These are phyloP conservation scores for Beris morrisii DNA, from an alignment of 2,888 invertebrate genomes.

Conservation along the genomic window DNA sequence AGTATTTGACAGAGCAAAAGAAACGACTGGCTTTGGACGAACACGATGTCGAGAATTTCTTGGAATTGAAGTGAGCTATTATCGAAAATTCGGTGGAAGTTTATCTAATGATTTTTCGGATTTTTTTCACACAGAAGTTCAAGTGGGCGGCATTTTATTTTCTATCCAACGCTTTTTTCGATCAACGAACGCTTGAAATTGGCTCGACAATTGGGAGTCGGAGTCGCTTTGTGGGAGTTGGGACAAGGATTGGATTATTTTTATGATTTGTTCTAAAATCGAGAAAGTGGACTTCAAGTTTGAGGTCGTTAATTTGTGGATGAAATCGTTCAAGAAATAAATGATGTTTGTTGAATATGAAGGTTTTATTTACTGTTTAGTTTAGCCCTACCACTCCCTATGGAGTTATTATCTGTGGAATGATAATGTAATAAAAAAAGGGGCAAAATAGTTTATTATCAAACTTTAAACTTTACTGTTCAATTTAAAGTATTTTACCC, in stretches of 20 bases:
- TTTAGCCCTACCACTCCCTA: no score
- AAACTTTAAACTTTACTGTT: no score
- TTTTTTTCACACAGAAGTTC: conserved; percentile 60
- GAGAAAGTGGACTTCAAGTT: conserved; percentile 39
- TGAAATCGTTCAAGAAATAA: no score
- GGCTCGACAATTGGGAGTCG: conserved; percentile 77
- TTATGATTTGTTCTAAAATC: conserved; percentile 76
- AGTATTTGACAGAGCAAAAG: conserved; percentile 72
- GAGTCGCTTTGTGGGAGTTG: conserved; percentile 93
- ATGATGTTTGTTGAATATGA: no score
- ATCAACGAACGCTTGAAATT: conserved; percentile 78
- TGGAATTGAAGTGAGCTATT: conserved; percentile 76
- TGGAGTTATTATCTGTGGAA: no score
- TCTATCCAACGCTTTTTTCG: conserved; percentile 87
- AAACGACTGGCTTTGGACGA: conserved; percentile 78
- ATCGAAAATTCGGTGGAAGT: conserved; percentile 12
- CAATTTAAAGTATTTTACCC: no score
- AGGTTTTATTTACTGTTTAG: no score
- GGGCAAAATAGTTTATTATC: no score
- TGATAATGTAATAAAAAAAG: no score
- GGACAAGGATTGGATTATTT: conserved; percentile 95
- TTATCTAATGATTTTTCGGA: conserved; percentile 18
- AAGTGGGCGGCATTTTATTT: conserved; percentile 74
- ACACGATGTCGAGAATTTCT: conserved; percentile 78
- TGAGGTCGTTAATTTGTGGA: no score